These are phyloP conservation scores for Tyrannus savana DNA, from an alignment of 2,113 vertebrate species.

Conservation along the genomic window DNA sequence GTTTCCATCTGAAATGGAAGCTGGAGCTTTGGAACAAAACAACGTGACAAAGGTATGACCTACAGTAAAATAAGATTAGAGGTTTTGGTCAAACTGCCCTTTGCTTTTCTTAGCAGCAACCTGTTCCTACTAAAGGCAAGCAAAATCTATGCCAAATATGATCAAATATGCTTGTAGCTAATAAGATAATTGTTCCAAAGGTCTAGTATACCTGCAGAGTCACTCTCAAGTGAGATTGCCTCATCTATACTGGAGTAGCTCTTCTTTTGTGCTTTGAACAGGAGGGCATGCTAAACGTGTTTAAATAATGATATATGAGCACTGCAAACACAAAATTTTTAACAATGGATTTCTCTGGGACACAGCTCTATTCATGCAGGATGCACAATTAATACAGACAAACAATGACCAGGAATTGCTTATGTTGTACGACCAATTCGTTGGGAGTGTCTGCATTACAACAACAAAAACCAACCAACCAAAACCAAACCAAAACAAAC, in stretches of 20 bases:
- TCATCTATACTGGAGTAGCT: not conserved
- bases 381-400: not conserved
- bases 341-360: not conserved
- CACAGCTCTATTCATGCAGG: not conserved
- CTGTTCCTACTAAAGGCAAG: not conserved
- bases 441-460: not conserved
- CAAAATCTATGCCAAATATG: not conserved
- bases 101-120: constrained; percentile 11
- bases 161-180: not conserved
- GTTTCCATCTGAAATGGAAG: constrained; percentile 48
- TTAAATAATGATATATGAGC: not conserved
- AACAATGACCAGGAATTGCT: not conserved
- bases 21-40: not conserved
- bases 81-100: not conserved
- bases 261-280: not conserved
- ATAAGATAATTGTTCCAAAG: not conserved
- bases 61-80: constrained; percentile 15
- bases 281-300: not conserved
- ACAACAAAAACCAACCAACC: not conserved
- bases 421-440: not conserved
- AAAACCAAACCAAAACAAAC: no score
- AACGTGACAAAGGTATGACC: not conserved
- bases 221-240: not conserved
- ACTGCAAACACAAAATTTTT: not conserved
- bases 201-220: not conserved